Base-by-base conservation (phyloP, 1,140 invertebrate species). In the Conus ventricosus region DNA sequence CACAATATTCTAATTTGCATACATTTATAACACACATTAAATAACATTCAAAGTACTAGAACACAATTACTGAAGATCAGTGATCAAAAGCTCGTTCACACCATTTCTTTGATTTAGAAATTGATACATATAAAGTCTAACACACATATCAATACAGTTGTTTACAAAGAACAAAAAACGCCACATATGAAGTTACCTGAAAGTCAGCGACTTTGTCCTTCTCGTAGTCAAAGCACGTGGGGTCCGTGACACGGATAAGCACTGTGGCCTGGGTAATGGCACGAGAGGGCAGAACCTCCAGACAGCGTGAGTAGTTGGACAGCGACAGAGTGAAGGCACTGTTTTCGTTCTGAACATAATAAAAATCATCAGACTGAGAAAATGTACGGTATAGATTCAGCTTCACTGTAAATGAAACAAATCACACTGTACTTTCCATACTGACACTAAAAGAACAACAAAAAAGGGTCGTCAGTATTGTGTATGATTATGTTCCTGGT, bases 161-260 rank as follows among this genome's bases (percentile, higher is more conserved):
- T 39, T 51, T 13, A 51, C 25, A 51, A 13, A 39, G 39, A 39
- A 27, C 10, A 78, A 0, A 5, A 39, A 27, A 17, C 7, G 1
- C 11, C 25, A 27, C 25, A 2, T 23, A 39, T 78, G 23, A 27
- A 78, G 23, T 78, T 76, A 90, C 90, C 87, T 87, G 54, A 67
- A 90, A 55, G 39, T 81, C 78, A 13, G 88, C 55, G n/a, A 2
- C 60, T 0, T 57, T n/a, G 0, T 23, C 57, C 8, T 6, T 88
- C 82, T 90, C 90, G 57, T 85, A 90, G 80, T 90, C 88, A 27
- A 89, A 83, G 67, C 76, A 81, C 20, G 88, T 67, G 25, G 60
- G n/a, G 39, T 90, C 81, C 39, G 57, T 88, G 20, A 90, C 90
- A 81, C 88, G 53, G 3, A 90, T 88, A 11, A 88, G 20, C 25